These are phyloP conservation scores for Sylvia atricapilla DNA, from an alignment of 2,113 vertebrate genomes.

Conservation along the genomic window DNA sequence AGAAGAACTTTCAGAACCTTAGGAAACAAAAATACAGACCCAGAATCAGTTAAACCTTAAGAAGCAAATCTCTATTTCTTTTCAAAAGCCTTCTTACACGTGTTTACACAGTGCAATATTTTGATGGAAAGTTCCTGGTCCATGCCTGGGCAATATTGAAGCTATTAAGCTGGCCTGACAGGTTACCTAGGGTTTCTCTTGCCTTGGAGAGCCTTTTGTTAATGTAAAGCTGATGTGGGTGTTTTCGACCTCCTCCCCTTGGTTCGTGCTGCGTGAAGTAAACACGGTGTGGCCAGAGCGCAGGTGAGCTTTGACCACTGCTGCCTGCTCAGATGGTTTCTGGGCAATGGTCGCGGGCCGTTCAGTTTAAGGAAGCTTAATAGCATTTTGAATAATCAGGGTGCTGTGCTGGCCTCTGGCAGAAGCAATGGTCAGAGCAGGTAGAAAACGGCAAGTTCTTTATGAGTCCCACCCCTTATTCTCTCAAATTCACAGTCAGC, in stretches of 20 bases:
- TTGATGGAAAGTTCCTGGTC: background rate
- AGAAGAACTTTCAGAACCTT: background rate
- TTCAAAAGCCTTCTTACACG: background rate
- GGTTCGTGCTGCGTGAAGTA: background rate
- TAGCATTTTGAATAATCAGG: background rate
- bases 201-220: background rate
- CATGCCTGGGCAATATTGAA: background rate
- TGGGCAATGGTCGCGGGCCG: background rate
- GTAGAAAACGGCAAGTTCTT: background rate
- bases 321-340: background rate
- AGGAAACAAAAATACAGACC: background rate
- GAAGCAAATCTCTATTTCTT: background rate
- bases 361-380: background rate
- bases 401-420: background rate
- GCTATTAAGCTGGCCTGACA: background rate
- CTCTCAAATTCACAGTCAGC: background rate
- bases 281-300: background rate
- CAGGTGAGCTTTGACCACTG: constrained; percentile 15
- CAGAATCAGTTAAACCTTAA: background rate
- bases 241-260: background rate
- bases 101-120: background rate
- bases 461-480: background rate
- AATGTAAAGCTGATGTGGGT: background rate
- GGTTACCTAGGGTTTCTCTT: background rate
- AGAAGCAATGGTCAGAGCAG: background rate